A percentile compares a stretch with the other conserved stretches of the same genome.
phyloP scores from a whole-genome alignment of 2,113 vertebrate genomes.

The Shinisaurus crocodilurus region DNA sequence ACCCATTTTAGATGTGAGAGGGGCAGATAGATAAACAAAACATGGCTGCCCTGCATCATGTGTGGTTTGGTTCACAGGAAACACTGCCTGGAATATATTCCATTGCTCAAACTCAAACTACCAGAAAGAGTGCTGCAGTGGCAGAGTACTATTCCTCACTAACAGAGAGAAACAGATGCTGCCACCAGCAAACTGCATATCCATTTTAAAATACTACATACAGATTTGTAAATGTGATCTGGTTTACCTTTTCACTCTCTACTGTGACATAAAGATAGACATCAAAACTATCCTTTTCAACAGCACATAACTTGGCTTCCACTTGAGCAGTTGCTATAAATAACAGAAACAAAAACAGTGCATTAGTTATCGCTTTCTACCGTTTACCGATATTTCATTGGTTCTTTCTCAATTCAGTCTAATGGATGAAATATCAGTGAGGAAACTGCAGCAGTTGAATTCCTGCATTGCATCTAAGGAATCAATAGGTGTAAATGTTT shows the following conservation, averaged over 20 bases:
- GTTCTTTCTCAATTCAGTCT: not conserved
- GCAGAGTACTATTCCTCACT: not conserved
- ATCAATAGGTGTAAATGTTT: not conserved
- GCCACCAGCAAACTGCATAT: not conserved
- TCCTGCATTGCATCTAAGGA: not conserved
- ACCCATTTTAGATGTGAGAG: not conserved
- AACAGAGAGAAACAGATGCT: not conserved
- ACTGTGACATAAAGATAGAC: slow-evolving; percentile 88
- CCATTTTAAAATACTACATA: not conserved
- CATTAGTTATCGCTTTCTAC: not conserved
- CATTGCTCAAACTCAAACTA: not conserved
- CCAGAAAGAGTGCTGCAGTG: too few species aligned
- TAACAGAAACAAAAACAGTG: slow-evolving; percentile 16
- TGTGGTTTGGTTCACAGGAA: not conserved
- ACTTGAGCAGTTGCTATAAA: slow-evolving; percentile 78
- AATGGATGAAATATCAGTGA: not conserved
- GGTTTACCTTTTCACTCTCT: slow-evolving; percentile 84
- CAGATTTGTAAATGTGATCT: not conserved
- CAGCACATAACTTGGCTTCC: slow-evolving; percentile 82
- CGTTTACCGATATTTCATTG: not conserved
- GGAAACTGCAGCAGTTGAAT: fast-evolving
- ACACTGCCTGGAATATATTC: not conserved
- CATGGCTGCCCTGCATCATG: too few species aligned
- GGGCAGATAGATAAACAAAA: not conserved
- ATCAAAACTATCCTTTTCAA: slow-evolving; percentile 75